A percentile compares a stretch with the other conserved stretches of the same genome.
phyloP scores from a whole-genome alignment of 1,140 invertebrate genomes.

The Sesamia nonagrioides region DNA sequence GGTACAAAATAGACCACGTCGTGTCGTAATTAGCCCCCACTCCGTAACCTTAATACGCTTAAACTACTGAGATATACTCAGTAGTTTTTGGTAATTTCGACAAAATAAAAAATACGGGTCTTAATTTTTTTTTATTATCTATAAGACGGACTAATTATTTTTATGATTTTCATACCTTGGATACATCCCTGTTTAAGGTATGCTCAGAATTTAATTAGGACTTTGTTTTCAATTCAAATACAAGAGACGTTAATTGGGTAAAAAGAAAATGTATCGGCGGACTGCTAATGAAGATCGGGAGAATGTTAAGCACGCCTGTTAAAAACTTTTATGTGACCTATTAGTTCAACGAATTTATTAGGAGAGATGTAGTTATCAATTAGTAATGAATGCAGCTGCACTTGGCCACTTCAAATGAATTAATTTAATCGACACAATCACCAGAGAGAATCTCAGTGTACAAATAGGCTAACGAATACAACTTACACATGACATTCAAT shows the following conservation, averaged over 20 bases:
- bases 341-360: background rate
- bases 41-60: too few relatives aligned
- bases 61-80: too few relatives aligned
- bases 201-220: constrained; percentile 34
- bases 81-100: too few relatives aligned
- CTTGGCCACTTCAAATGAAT: background rate
- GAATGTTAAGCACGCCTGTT: background rate
- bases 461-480: background rate
- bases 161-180: too few relatives aligned
- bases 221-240: constrained; percentile 10
- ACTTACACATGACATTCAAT: background rate
- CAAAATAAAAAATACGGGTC: too few relatives aligned
- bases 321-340: background rate
- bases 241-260: background rate
- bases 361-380: background rate
- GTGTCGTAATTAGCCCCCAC: too few relatives aligned
- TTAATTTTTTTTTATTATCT: too few relatives aligned
- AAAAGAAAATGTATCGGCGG: constrained; percentile 7
- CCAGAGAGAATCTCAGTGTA: background rate
- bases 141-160: too few relatives aligned
- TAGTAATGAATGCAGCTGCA: background rate
- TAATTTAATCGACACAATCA: background rate
- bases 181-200: too few relatives aligned
- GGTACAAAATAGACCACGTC: too few relatives aligned
- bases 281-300: background rate